Conservation (phyloP, 2,113 vertebrate genomes). For the Morone chrysops region DNA sequence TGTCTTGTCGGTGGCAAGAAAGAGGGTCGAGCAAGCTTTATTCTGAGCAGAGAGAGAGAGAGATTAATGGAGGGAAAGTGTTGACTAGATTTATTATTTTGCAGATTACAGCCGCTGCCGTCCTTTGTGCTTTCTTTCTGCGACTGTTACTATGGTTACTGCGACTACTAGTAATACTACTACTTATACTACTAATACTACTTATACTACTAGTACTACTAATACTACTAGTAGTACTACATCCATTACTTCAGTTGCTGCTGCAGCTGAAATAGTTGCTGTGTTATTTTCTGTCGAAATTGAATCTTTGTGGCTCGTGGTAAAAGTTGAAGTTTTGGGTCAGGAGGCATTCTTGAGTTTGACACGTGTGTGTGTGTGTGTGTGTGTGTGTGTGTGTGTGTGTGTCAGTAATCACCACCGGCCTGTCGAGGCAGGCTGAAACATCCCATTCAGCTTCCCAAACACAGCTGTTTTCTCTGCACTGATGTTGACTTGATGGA, state of each 20-base stretch:
- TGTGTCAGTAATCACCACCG: constrained; percentile 24
- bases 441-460: constrained; percentile 48
- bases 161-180: too few species aligned
- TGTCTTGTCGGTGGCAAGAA: neutral
- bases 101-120: constrained; percentile 41
- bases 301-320: constrained; percentile 20
- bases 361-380: constrained; percentile 14
- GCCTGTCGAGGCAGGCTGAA: constrained; percentile 65
- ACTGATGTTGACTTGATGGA: neutral
- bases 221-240: neutral
- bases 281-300: neutral
- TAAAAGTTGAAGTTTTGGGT: constrained; percentile 30
- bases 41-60: constrained; percentile 29
- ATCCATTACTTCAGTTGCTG: neutral
- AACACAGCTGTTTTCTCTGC: constrained; percentile 49
- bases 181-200: too few species aligned
- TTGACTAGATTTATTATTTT: constrained; percentile 17
- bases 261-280: neutral
- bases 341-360: constrained; percentile 37
- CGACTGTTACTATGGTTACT: constrained; percentile 48
- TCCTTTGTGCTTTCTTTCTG: constrained; percentile 9
- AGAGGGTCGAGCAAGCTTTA: constrained; percentile 15
- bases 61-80: constrained; percentile 16
- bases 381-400: constrained; percentile 21
- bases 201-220: neutral